Evolutionary conservation across 2,113 vertebrate species (phyloP), one percentile per base, ranked within the genome.

Genomic region (Hirundichthys speculiger): DNA sequence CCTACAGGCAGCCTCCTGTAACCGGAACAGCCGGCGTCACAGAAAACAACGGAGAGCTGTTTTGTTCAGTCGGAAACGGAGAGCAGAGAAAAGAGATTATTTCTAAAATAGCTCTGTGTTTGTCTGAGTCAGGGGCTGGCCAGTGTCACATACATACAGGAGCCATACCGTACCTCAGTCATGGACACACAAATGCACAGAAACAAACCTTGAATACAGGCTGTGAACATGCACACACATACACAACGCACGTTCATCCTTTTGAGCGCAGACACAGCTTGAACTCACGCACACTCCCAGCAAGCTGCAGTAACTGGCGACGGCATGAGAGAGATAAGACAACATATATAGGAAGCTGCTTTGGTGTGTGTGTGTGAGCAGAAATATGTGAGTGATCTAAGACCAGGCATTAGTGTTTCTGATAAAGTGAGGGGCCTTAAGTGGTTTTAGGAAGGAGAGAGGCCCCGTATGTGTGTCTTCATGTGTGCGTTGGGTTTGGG

Each of bases 381-480:
- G 56, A 78, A 80, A 71, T 68, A 79, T 82, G 71, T 25, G 57
- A 63, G 73, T 73, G 84, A 88, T 88, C 71, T 82, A 71, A 84
- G 69, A 65, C 64, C 65, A 77, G 74, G 77, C 83, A 64, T 85
- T 80, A 67, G 80, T 77, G 76, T 82, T 73, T 79, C 66, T 81
- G 84, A 90, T 90, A 87, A 80, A 84, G 62, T 51, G 74, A 77
- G 83, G 69, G 82, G 77, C 83, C 77, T 77, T 80, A 81, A 88
- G 88, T 90, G 82, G 80, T 75, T 81, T 71, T 56, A 83, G 81
- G 71, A 77, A 75, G 67, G 63, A 78, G 62, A 76, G 68, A 53
- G 69, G 56, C 73, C 62, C 22, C 8, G 0, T 5, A 1, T 60
- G 46, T 56, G 54, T 43, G 50, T 77, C 21, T 70, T 30, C 54